These are phyloP conservation scores for Drosophila cracens DNA, from an alignment of 2,888 invertebrate genomes.

Conservation along the genomic window DNA sequence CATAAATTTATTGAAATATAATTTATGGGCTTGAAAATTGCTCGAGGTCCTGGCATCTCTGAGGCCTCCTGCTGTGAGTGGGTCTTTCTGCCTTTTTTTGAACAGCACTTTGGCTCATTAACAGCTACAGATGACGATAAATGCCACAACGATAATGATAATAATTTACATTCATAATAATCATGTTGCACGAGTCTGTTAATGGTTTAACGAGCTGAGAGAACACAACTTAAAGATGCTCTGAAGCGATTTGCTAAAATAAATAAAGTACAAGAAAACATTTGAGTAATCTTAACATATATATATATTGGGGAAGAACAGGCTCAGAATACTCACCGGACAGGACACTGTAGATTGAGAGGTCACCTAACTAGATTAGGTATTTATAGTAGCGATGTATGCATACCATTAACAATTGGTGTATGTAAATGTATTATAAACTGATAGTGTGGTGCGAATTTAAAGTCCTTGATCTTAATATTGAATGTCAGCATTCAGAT, in stretches of 20 bases:
- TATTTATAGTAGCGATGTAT: too few relatives aligned
- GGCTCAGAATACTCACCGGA: too few relatives aligned
- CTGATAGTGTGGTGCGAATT: too few relatives aligned
- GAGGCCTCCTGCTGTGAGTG: conserved; percentile 25
- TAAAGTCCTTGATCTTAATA: background rate
- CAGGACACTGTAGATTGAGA: too few relatives aligned
- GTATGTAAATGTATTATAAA: too few relatives aligned
- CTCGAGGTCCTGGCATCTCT: conserved; percentile 24
- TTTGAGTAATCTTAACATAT: background rate
- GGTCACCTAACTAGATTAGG: too few relatives aligned
- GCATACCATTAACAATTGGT: too few relatives aligned
- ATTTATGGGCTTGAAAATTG: conserved; percentile 59
- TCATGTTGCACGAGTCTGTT: conserved; percentile 23
- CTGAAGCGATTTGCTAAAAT: background rate
- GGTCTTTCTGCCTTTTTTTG: conserved; percentile 3
- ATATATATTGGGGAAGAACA: background rate
- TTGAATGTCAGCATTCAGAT: background rate
- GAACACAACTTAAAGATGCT: conserved; percentile 14
- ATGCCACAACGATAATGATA: conserved; percentile 24
- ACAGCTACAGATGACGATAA: conserved; percentile 40
- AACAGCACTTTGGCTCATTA: conserved; percentile 55
- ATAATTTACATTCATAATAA: conserved; percentile 26
- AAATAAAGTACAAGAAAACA: background rate
- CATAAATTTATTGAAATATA: conserved; percentile 56
- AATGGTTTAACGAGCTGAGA: conserved; percentile 40